phyloP scores from a whole-genome alignment of 2,797 vertebrate species.

The Megalops cyprinoides region DNA sequence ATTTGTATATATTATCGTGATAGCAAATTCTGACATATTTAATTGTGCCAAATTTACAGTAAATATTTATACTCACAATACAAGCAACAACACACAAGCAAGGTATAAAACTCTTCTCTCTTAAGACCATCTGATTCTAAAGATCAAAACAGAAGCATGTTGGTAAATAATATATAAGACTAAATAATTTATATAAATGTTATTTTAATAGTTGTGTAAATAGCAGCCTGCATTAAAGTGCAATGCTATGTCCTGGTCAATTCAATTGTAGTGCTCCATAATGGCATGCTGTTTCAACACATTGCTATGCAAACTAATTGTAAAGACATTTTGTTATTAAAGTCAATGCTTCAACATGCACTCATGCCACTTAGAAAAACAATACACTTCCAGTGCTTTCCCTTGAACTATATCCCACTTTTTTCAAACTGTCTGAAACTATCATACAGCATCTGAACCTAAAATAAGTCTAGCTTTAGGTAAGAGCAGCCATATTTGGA shows the following conservation, averaged over 20 bases:
- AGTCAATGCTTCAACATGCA: not conserved
- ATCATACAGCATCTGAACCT: not conserved
- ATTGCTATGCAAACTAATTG: not conserved
- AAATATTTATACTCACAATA: constrained; percentile 53
- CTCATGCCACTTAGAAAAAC: not conserved
- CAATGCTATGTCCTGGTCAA: not conserved
- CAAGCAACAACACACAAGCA: not conserved
- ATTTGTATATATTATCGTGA: not conserved
- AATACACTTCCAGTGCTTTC: not conserved
- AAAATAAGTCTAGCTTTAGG: not conserved
- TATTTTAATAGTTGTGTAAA: constrained; percentile 25
- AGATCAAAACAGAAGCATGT: not conserved
- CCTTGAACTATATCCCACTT: not conserved
- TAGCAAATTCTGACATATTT: not conserved
- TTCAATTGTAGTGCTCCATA: not conserved
- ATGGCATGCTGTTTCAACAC: not conserved
- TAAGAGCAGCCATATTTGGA: not conserved
- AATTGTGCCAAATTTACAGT: constrained; percentile 46
- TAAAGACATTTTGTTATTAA: not conserved
- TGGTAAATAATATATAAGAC: constrained; percentile 4
- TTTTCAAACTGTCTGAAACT: not conserved
- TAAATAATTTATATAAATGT: constrained; percentile 7
- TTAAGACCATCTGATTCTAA: constrained; percentile 1
- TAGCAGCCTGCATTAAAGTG: not conserved
- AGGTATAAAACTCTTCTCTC: not conserved